These are phyloP conservation scores for Corythornis leucogaster DNA, from an alignment of 2,797 vertebrate genomes.

Conservation along the genomic window DNA sequence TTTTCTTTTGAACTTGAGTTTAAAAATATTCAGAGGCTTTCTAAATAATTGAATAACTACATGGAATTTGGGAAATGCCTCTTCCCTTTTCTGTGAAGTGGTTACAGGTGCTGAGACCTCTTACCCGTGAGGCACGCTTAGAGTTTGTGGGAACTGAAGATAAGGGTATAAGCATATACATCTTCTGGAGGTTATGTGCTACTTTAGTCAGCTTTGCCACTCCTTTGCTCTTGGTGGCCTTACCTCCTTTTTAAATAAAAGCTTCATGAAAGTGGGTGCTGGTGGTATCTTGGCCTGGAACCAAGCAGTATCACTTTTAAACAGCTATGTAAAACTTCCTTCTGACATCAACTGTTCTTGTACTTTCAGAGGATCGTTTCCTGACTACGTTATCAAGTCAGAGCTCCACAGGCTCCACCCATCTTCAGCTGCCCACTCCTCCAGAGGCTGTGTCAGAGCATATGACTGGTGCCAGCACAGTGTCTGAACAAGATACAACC, in stretches of 20 bases:
- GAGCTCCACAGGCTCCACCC: conserved; percentile 80
- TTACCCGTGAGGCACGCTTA: not conserved
- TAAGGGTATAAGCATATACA: not conserved
- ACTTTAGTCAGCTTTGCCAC: rapidly evolving
- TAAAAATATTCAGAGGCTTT: not conserved
- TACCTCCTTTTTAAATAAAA: not conserved
- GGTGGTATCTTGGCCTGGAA: not conserved
- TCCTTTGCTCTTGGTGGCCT: not conserved
- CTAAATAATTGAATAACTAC: not conserved
- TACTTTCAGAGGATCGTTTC: conserved; percentile 89
- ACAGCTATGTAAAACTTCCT: not conserved
- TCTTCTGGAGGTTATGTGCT: not conserved
- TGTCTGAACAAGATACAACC: conserved; percentile 86
- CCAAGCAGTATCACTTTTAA: not conserved
- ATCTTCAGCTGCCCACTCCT: conserved; percentile 88
- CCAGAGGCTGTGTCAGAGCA: conserved; percentile 85
- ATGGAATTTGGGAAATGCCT: not conserved
- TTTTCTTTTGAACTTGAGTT: not conserved
- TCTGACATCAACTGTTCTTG: not conserved
- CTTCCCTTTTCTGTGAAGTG: not conserved
- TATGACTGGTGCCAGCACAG: conserved; percentile 38
- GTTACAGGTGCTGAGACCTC: not conserved
- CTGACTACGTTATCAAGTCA: conserved; percentile 86
- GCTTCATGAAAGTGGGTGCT: not conserved
- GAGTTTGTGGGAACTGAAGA: not conserved